Evolutionary conservation across 1,140 invertebrate genomes (phyloP).

Genomic region (Apocrypta bakeri): DNA sequence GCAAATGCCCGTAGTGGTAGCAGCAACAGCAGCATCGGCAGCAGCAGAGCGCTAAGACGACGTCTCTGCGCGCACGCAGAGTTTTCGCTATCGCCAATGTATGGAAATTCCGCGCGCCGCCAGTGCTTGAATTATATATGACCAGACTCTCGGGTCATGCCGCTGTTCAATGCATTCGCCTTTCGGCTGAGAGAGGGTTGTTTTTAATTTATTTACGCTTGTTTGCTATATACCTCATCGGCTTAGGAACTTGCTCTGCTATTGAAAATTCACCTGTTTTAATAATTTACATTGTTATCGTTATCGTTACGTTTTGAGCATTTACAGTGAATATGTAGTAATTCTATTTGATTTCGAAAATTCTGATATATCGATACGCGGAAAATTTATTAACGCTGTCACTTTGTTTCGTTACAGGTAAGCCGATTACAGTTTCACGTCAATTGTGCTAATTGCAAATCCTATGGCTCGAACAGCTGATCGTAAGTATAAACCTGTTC

Average conservation of each 20-base stretch:
- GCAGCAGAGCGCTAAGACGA: neutral
- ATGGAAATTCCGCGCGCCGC: constrained; percentile 61
- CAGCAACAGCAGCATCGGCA: too few relatives aligned
- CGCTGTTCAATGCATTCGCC: neutral
- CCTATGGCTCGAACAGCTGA: neutral
- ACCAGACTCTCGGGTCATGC: neutral
- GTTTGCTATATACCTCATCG: too few relatives aligned
- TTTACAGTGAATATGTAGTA: too few relatives aligned
- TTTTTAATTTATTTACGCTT: neutral
- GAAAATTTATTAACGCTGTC: neutral
- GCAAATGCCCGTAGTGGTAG: constrained; percentile 64
- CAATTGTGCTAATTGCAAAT: neutral
- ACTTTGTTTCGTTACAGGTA: neutral
- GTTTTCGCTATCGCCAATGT: constrained; percentile 62
- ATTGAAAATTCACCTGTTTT: too few relatives aligned
- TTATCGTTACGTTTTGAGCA: too few relatives aligned
- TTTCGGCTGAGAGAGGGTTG: neutral
- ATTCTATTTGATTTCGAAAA: neutral
- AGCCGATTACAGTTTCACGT: neutral
- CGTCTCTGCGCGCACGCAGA: constrained; percentile 19
- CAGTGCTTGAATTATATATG: neutral
- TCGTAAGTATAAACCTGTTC: neutral
- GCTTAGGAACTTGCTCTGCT: too few relatives aligned
- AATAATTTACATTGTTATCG: too few relatives aligned
- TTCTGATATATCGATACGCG: neutral